A percentile compares a stretch with the other conserved stretches of the same genome.
Evolutionary conservation across 2,888 invertebrate genomes (phyloP).

Genomic region (Aleiodes alternator): DNA sequence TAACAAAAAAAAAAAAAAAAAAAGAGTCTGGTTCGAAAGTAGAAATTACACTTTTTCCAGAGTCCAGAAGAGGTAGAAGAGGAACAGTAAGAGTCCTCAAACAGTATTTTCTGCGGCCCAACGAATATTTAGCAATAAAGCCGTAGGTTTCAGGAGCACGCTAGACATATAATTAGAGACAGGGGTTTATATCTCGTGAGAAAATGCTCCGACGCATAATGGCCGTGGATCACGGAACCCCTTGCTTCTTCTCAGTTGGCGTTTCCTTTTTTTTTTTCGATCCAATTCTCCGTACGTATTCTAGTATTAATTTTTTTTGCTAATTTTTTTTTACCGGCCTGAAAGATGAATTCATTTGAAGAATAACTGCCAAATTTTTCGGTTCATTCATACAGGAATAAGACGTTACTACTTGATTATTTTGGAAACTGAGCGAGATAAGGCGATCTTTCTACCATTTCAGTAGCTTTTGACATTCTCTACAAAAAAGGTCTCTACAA

Average conservation of each 20-base stretch:
- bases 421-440: too few relatives aligned
- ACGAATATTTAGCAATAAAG: constrained; percentile 68
- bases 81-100: constrained; percentile 22
- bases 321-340: constrained; percentile 23
- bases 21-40: constrained; percentile 47
- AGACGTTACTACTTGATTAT: neutral
- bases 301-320: constrained; percentile 34
- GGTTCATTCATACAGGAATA: neutral
- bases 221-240: constrained; percentile 69
- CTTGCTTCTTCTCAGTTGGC: constrained; percentile 42
- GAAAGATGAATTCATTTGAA: too few relatives aligned
- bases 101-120: constrained; percentile 34
- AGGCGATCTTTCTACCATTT: too few relatives aligned
- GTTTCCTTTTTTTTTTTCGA: constrained; percentile 24
- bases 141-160: constrained; percentile 71
- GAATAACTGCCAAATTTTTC: too few relatives aligned
- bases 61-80: constrained; percentile 34
- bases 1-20: too few relatives aligned
- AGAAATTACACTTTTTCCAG: constrained; percentile 63
- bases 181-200: constrained; percentile 69
- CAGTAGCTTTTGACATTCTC: too few relatives aligned
- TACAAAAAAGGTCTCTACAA: too few relatives aligned
- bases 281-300: constrained; percentile 26
- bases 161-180: constrained; percentile 73
- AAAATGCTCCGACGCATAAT: constrained; percentile 69